Evolutionary conservation across 2,797 vertebrate species (phyloP).

Genomic region (Todus mexicanus): DNA sequence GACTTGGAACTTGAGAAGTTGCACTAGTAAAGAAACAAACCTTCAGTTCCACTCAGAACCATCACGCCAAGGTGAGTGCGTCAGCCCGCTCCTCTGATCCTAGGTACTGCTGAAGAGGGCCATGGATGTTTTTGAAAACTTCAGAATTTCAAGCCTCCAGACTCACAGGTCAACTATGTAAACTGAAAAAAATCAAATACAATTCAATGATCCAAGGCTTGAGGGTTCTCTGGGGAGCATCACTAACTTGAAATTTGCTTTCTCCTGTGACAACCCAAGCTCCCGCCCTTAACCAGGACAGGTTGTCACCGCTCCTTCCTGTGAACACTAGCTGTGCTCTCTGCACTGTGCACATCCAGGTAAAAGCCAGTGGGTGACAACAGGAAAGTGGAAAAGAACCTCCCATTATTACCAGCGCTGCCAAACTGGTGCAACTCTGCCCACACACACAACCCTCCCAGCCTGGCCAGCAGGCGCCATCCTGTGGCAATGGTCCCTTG

Average conservation of each 20-base stretch:
- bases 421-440: too few species aligned
- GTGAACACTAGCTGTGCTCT: constrained; percentile 23
- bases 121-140: not conserved
- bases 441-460: not conserved
- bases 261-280: too few species aligned
- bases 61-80: not conserved
- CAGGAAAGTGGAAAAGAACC: not conserved
- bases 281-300: not conserved
- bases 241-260: not conserved
- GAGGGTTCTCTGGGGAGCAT: not conserved
- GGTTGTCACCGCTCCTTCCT: not conserved
- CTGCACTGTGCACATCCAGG: not conserved
- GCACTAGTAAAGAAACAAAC: not conserved
- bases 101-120: not conserved
- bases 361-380: not conserved
- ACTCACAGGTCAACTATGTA: not conserved
- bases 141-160: not conserved
- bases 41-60: not conserved
- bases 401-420: not conserved
- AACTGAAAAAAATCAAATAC: not conserved
- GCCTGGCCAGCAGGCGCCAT: not conserved
- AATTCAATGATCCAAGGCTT: not conserved
- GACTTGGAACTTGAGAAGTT: not conserved
- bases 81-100: not conserved
- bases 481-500: not conserved